phyloP scores from a whole-genome alignment of 2,113 vertebrate species.

The Heterocephalus glaber region DNA sequence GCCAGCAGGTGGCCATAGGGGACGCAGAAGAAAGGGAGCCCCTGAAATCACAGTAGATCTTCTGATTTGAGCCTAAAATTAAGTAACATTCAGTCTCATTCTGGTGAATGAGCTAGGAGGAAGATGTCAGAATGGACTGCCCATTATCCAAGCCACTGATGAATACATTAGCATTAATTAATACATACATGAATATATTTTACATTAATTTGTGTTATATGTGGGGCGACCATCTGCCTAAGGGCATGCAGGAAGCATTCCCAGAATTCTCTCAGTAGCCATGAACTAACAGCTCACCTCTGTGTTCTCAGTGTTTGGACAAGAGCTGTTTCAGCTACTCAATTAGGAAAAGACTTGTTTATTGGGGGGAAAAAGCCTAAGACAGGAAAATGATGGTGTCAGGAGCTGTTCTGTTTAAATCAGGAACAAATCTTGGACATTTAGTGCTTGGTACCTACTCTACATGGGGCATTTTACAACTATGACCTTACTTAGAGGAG shows the following conservation, averaged over 20 bases:
- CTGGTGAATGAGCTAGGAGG: slow-evolving; percentile 63
- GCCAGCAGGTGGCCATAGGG: not conserved
- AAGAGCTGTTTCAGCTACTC: slow-evolving; percentile 50
- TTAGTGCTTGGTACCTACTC: not conserved
- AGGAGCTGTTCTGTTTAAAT: not conserved
- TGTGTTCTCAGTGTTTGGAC: slow-evolving; percentile 54
- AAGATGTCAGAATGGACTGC: slow-evolving; percentile 65
- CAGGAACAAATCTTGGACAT: not conserved
- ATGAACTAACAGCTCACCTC: slow-evolving; percentile 45
- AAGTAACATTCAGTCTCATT: slow-evolving; percentile 49
- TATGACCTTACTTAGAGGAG: not conserved
- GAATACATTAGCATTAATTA: slow-evolving; percentile 80
- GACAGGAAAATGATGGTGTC: slow-evolving; percentile 2
- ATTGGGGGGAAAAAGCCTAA: not conserved
- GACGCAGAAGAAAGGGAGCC: not conserved
- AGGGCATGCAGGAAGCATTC: slow-evolving; percentile 57
- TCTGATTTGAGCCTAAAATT: slow-evolving; percentile 56
- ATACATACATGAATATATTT: slow-evolving; percentile 76
- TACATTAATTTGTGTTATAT: slow-evolving; percentile 77
- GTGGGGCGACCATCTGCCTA: slow-evolving; percentile 70
- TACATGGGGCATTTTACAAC: not conserved
- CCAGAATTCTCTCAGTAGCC: slow-evolving; percentile 63
- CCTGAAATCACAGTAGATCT: slow-evolving; percentile 10
- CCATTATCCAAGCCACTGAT: slow-evolving; percentile 62
- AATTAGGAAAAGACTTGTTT: slow-evolving; percentile 62